Evolutionary conservation across 1,140 invertebrate species (phyloP).

Genomic region (Drosophila mauritiana): DNA sequence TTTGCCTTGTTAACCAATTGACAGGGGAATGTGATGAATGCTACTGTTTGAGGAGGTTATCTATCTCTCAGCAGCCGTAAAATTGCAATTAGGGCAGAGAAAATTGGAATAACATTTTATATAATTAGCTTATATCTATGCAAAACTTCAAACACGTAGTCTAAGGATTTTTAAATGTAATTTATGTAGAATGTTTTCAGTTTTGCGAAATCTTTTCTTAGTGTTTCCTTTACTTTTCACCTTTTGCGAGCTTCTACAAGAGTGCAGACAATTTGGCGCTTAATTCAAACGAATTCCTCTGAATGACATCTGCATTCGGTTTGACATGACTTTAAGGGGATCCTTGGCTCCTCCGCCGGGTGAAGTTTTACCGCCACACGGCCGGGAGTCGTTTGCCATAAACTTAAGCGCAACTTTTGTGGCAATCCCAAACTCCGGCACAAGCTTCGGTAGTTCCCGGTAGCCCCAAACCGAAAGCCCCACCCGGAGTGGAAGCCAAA

Average conservation of each 20-base stretch:
- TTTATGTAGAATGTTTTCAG: too few relatives aligned
- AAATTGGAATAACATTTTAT: background rate
- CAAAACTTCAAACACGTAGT: background rate
- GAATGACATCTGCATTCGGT: conserved; percentile 63
- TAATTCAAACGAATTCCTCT: conserved; percentile 63
- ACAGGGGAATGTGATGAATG: conserved; percentile 7
- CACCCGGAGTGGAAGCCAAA: conserved; percentile 20
- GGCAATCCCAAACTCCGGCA: conserved; percentile 27
- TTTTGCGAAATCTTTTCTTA: background rate
- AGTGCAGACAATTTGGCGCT: conserved; percentile 63
- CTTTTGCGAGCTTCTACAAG: conserved; percentile 24
- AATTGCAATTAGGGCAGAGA: conserved; percentile 1
- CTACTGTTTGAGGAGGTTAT: background rate
- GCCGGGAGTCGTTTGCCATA: conserved; percentile 50
- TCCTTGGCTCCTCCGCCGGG: conserved; percentile 4
- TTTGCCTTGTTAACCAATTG: conserved; percentile 15
- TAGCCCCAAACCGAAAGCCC: conserved; percentile 16
- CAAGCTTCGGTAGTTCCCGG: conserved; percentile 17
- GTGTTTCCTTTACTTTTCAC: conserved; percentile 34
- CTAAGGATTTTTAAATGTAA: too few relatives aligned
- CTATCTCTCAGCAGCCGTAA: conserved; percentile 10
- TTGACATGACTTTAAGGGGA: conserved; percentile 51
- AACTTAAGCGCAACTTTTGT: conserved; percentile 73
- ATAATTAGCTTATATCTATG: background rate
- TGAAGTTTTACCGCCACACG: conserved; percentile 18